Base-by-base conservation (phyloP, 2,797 vertebrate species). In the Lemur catta region DNA sequence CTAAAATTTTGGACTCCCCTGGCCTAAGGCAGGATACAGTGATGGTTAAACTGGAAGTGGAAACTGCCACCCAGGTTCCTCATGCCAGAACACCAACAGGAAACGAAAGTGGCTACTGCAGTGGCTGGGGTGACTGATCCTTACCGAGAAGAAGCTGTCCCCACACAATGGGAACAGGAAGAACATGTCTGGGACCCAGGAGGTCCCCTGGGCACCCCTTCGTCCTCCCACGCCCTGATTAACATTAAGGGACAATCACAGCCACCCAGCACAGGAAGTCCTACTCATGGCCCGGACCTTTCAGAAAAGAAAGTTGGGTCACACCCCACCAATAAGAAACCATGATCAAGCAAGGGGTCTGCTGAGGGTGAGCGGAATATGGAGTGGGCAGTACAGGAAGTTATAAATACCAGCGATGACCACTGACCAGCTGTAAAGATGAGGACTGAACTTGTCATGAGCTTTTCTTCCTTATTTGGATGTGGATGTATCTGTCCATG, bases 401-500 rank as follows among this genome's bases (percentile, higher is more conserved):
- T 43, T 4, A 11, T 8, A 0, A 12, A 10, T 1, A 30, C 22
- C 1, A 30, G 63, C 14, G 0, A 13, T 5, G 38, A 61, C 69
- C n/a, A 6, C 0, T 6, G 85, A 4, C 48, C 7, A 1, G 81
- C 6, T 35, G 7, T 7, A 41, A 26, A 13, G 9, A 2, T 2
- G 55, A 38, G 41, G 75, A 24, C 28, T 0, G 15, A n/a, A 28
- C 41, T 7, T 7, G 41, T 4, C 1, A 6, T 0, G 4, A 26
- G 10, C 2, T 2, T 24, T 26, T 20, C 43, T 63, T 18, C 78
- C 46, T 63, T 35, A n/a, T 7, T 17, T 10, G 2, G 11, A n/a
- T 7, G 6, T 2, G 55, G 48, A 17, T 13, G 0, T 10, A 17
- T 18, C 12, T 48, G n/a, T 18, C 4, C 6, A 4, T 1, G 6